These are phyloP conservation scores for Drosophila insularis DNA, from an alignment of 1,140 invertebrate genomes.

Conservation along the genomic window DNA sequence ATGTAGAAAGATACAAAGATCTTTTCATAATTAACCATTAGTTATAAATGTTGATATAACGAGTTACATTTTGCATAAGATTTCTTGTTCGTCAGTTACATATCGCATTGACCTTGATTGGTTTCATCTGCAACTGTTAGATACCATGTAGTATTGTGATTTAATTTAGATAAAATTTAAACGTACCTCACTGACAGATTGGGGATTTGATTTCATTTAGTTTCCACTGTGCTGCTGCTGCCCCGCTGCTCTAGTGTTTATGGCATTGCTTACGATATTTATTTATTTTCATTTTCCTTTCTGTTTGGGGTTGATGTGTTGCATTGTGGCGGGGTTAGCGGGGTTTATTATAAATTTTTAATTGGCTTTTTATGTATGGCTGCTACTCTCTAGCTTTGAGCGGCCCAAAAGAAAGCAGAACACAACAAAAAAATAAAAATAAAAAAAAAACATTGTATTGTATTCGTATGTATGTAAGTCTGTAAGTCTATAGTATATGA, in stretches of 20 bases:
- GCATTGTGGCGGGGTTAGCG: constrained; percentile 42
- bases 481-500: neutral
- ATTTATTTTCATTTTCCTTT: constrained; percentile 57
- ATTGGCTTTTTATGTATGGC: constrained; percentile 81
- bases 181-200: neutral
- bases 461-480: neutral
- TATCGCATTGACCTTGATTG: neutral
- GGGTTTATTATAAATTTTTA: constrained; percentile 81
- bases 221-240: constrained; percentile 43
- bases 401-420: constrained; percentile 2
- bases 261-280: constrained; percentile 38
- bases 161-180: neutral
- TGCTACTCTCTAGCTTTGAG: constrained; percentile 59
- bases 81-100: no score
- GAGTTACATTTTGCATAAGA: no score
- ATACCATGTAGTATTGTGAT: neutral
- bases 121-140: neutral
- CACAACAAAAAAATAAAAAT: no score
- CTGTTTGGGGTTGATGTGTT: constrained; percentile 58
- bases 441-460: constrained; percentile 1
- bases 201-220: neutral
- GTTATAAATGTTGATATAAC: no score
- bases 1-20: no score
- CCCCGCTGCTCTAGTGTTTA: constrained; percentile 11
- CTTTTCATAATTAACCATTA: no score